Conservation (phyloP, 92 coral and sea anemone genomes). For the Zoanthus gigantus region DNA sequence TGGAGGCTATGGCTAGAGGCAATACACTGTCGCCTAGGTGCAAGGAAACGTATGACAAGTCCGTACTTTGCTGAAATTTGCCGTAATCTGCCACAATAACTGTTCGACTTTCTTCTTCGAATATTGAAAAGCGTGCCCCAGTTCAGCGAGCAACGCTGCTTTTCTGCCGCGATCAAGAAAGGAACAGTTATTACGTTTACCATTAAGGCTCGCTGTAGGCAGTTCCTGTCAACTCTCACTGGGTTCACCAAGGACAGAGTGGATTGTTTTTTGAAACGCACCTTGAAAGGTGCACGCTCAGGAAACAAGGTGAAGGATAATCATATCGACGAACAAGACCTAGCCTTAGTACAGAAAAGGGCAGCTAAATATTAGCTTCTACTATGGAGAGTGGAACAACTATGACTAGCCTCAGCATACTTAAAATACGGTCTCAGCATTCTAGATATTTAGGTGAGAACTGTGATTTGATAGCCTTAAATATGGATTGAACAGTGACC, state of each 20-base stretch:
- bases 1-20: background rate
- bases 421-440: background rate
- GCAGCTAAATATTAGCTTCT: background rate
- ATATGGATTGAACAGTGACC: background rate
- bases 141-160: conserved; percentile 7
- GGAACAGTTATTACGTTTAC: background rate
- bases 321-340: background rate
- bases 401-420: background rate
- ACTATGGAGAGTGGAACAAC: background rate
- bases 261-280: background rate
- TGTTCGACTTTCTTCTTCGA: conserved; percentile 1
- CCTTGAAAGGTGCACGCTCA: conserved; percentile 7
- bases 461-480: background rate
- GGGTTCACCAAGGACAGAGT: background rate
- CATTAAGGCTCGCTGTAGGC: background rate
- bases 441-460: background rate
- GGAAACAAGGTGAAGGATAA: background rate
- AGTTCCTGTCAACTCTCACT: background rate
- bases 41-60: background rate
- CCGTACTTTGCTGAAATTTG: background rate
- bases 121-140: background rate
- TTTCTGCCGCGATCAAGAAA: background rate
- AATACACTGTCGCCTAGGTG: background rate
- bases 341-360: background rate
- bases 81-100: background rate